phyloP scores from a whole-genome alignment of 2,888 invertebrate species.

The Drosophila pseudotakahashii region DNA sequence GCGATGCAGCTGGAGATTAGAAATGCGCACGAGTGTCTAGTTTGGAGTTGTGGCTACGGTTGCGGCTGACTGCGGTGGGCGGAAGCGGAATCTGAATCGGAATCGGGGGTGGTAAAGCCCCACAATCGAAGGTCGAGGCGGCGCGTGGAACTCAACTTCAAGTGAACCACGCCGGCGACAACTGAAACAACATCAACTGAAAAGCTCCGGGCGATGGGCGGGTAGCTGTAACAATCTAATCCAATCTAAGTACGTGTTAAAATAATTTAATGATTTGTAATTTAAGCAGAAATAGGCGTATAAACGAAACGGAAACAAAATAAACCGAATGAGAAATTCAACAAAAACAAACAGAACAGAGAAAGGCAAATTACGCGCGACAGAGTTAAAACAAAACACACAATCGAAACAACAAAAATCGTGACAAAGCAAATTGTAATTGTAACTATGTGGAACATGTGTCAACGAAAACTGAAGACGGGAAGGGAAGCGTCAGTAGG shows the following conservation, averaged over 20 bases:
- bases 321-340: slow-evolving; percentile 51
- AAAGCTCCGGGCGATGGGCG: slow-evolving; percentile 73
- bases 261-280: slow-evolving; percentile 78
- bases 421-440: slow-evolving; percentile 70
- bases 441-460: slow-evolving; percentile 58
- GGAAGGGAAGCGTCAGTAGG: slow-evolving; percentile 23
- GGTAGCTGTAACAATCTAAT: slow-evolving; percentile 81
- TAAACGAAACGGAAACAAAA: slow-evolving; percentile 63
- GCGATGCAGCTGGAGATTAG: slow-evolving; percentile 10
- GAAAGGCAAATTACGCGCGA: slow-evolving; percentile 36
- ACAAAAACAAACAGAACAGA: slow-evolving; percentile 33
- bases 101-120: slow-evolving; percentile 4
- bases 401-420: slow-evolving; percentile 45
- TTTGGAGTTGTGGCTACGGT: slow-evolving; percentile 23
- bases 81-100: slow-evolving; percentile 3
- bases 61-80: slow-evolving; percentile 22
- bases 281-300: slow-evolving; percentile 70
- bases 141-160: slow-evolving; percentile 66
- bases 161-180: slow-evolving; percentile 60
- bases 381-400: slow-evolving; percentile 18
- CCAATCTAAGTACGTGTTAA: slow-evolving; percentile 79
- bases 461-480: slow-evolving; percentile 49
- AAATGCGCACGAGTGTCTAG: slow-evolving; percentile 1
- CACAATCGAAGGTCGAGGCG: slow-evolving; percentile 59
- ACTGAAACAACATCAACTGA: slow-evolving; percentile 40